Percentiles rank a stretch among this genome's conserved stretches.
Evolutionary conservation across 2,888 invertebrate species (phyloP).

Genomic region (Sisyra nigra): DNA sequence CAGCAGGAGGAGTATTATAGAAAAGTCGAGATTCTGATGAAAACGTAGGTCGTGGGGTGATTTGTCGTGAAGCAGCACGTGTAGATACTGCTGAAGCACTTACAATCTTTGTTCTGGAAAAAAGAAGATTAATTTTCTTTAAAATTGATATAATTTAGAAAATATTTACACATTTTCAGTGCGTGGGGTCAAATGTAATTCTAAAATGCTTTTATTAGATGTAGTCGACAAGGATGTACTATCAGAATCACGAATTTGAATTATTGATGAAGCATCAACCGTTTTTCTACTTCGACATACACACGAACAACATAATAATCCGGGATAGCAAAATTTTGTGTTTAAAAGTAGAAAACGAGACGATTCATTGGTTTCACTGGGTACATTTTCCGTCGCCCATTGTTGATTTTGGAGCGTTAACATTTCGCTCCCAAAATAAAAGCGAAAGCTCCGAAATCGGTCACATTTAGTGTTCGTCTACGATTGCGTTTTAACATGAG

Average conservation of each 20-base stretch:
- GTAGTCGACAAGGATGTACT: neutral
- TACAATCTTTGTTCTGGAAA: slow-evolving; percentile 1
- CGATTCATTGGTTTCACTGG: too few species aligned
- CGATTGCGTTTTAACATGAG: too few species aligned
- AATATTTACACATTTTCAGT: neutral
- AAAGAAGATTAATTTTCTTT: neutral
- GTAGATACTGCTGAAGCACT: neutral
- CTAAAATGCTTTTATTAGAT: neutral
- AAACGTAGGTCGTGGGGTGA: neutral
- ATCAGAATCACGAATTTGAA: neutral
- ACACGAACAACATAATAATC: slow-evolving; percentile 3
- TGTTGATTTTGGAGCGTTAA: too few species aligned
- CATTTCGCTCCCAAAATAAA: too few species aligned
- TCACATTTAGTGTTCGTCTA: too few species aligned
- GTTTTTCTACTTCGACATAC: slow-evolving; percentile 1
- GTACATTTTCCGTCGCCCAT: too few species aligned
- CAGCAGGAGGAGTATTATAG: slow-evolving; percentile 3
- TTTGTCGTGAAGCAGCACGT: neutral
- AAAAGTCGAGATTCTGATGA: slow-evolving; percentile 1
- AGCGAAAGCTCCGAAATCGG: too few species aligned
- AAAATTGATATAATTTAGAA: neutral
- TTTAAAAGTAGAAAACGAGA: too few species aligned
- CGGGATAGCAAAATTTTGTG: neutral
- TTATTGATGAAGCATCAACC: neutral
- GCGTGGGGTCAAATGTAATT: neutral